Conservation (phyloP, 2,888 invertebrate species). For the Gnatocerus cornutus region DNA sequence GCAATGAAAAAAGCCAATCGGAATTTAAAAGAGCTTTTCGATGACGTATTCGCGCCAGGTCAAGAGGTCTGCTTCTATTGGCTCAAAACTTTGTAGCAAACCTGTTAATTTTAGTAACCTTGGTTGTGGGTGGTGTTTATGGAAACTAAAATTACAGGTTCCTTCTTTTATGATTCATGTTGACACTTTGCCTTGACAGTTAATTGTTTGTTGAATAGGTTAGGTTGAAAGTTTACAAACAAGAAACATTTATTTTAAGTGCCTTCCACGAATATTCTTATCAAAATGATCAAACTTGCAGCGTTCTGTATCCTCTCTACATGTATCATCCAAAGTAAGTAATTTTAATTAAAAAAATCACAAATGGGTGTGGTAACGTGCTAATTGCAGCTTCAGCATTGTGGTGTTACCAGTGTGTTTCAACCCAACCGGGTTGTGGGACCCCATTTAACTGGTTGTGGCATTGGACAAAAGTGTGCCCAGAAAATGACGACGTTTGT, state of each 20-base stretch:
- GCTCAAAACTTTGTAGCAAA: too few species aligned
- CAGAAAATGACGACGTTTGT: conserved; percentile 89
- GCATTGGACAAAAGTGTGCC: conserved; percentile 86
- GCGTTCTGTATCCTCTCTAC: conserved; percentile 3
- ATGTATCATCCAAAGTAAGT: conserved; percentile 32
- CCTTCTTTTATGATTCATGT: too few species aligned
- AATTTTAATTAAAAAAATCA: neutral
- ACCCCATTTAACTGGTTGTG: conserved; percentile 88
- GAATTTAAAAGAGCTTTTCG: too few species aligned
- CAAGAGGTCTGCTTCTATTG: too few species aligned
- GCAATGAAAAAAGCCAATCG: too few species aligned
- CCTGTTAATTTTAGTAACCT: too few species aligned
- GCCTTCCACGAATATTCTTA: neutral
- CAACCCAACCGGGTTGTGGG: conserved; percentile 91
- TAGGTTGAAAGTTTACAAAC: conserved; percentile 4
- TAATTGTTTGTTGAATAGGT: neutral
- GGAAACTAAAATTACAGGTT: too few species aligned
- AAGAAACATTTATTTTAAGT: neutral
- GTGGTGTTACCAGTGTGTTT: conserved; percentile 93
- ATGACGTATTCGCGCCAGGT: too few species aligned
- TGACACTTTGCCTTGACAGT: neutral
- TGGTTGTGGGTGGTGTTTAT: too few species aligned
- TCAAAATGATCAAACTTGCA: conserved; percentile 29
- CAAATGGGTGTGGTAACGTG: conserved; percentile 45
- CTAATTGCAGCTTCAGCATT: conserved; percentile 70